Evolutionary conservation across 2,888 invertebrate genomes (phyloP), one percentile per base, ranked within the genome.

Genomic region (Napeogenes inachia): DNA sequence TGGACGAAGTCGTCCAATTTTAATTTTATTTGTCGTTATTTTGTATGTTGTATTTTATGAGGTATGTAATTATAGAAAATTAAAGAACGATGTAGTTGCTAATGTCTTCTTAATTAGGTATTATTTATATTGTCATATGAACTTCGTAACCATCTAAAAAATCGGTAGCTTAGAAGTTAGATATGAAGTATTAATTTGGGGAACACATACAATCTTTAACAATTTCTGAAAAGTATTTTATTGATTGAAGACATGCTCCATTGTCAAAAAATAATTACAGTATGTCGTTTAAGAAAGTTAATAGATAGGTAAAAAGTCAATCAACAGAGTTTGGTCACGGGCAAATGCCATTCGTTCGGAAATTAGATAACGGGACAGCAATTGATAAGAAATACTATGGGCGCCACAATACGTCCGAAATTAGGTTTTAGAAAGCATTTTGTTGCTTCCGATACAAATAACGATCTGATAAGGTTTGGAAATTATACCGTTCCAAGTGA

Each of bases 301-400:
- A 50, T 50, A 30, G 50, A 30, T 30, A 50, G 30, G 50, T 50
- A 50, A 50, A 50, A 50, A 50, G 50, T 12, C 57, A 50, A 50
- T 64, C 66, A 63, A 62, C 61, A 57, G 42, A 59, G 59, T 68
- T 71, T 69, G 64, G 69, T 64, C 66, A 66, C 68, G 66, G 65
- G 56, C 55, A 45, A 54, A 45, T 56, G 21, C 61, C 57, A 64
- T 67, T 66, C 62, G 67, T 68, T 67, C 64, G 67, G 75, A 85
- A 85, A 86, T 86, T 79, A 82, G 79, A 74, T 87, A 87, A 85
- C 86, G 87, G 86, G 67, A 77, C 78, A 47, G 68, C 75, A 78
- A 81, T 81, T 84, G 83, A 83, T 84, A 81, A 84, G 75, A 75
- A 80, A 80, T 82, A 71, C 74, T 71, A 73, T 75, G 68, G 69